Percentiles rank a stretch among this genome's conserved stretches.
Evolutionary conservation across 2,113 vertebrate species (phyloP).

Genomic region (Eudorcas thomsonii): DNA sequence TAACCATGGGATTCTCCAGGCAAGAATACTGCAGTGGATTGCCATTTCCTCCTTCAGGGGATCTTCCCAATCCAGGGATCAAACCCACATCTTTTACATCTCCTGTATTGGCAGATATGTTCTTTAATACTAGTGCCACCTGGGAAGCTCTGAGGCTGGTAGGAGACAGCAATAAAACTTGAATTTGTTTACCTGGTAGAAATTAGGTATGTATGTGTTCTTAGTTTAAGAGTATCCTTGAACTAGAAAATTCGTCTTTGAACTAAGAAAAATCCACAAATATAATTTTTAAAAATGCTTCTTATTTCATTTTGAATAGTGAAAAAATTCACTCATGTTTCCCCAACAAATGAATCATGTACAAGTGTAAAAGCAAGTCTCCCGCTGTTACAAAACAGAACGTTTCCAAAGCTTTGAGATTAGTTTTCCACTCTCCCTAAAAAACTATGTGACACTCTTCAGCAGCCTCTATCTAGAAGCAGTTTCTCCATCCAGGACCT

Average conservation of each 20-base stretch:
- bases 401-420: not conserved
- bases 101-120: not conserved
- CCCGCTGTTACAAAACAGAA: not conserved
- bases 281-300: not conserved
- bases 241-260: not conserved
- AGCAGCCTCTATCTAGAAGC: not conserved
- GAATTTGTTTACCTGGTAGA: not conserved
- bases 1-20: not conserved
- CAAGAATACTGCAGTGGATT: not conserved
- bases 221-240: not conserved
- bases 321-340: not conserved
- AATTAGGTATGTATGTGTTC: not conserved
- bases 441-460: not conserved
- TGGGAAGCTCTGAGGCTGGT: not conserved
- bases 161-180: not conserved
- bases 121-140: not conserved
- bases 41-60: not conserved
- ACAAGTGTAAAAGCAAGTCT: not conserved
- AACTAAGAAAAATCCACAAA: not conserved
- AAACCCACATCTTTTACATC: not conserved
- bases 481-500: not conserved
- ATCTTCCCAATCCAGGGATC: not conserved
- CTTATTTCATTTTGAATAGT: conserved; percentile 22
- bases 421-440: not conserved
- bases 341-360: not conserved